Evolutionary conservation across 2,797 vertebrate genomes (phyloP).

Genomic region (Enoplosus armatus): DNA sequence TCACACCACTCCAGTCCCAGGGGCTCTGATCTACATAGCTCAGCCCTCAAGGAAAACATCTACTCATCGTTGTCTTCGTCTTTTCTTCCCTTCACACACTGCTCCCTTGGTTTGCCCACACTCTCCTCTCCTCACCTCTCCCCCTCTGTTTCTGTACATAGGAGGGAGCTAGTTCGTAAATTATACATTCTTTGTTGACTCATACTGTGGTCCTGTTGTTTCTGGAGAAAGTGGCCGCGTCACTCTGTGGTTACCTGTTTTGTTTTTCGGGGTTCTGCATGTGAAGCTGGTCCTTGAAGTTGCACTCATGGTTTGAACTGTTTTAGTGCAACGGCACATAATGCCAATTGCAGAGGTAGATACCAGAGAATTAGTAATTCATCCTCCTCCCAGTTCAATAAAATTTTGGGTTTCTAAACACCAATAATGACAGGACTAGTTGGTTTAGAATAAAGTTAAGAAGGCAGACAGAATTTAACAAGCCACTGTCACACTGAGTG

Average conservation of each 20-base stretch:
- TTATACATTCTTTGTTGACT: constrained; percentile 75
- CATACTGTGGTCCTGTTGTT: constrained; percentile 50
- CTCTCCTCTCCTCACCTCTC: not conserved
- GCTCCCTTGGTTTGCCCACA: not conserved
- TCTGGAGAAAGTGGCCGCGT: constrained; percentile 22
- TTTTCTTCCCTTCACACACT: not conserved
- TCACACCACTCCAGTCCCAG: constrained; percentile 54
- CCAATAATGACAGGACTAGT: too few species aligned
- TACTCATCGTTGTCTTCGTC: constrained; percentile 22
- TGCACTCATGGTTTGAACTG: not conserved
- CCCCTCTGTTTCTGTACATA: constrained; percentile 55
- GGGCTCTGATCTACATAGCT: constrained; percentile 72
- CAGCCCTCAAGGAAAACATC: constrained; percentile 64
- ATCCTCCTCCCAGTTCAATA: not conserved
- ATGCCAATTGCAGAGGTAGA: not conserved
- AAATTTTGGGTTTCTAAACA: not conserved
- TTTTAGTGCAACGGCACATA: not conserved
- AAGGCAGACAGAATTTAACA: not conserved
- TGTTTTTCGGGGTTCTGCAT: constrained; percentile 2
- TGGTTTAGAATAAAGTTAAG: not conserved
- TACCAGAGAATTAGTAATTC: not conserved
- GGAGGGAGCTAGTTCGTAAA: constrained; percentile 80
- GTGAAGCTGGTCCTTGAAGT: not conserved
- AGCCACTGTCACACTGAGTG: not conserved
- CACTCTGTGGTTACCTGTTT: constrained; percentile 32